Percentiles rank a stretch among this genome's conserved stretches.
Evolutionary conservation across 2,888 invertebrate species (phyloP).

Genomic region (Iphiclides podalirius): DNA sequence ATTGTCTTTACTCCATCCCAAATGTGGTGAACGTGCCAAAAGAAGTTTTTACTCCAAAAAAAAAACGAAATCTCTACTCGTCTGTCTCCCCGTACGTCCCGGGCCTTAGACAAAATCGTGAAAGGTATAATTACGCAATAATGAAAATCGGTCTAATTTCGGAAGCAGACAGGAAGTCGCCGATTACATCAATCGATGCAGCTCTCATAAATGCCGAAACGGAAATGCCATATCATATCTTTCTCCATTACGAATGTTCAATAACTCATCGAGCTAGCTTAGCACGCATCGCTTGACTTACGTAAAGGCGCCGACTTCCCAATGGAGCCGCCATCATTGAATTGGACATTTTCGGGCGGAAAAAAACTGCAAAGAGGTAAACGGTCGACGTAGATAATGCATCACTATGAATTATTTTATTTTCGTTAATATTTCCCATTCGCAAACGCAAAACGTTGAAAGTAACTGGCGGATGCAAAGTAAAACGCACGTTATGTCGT

Average conservation of each 20-base stretch:
- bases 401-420: conserved; percentile 35
- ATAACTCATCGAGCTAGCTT: conserved; percentile 47
- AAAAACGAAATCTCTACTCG: too few species aligned
- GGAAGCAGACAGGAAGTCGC: conserved; percentile 48
- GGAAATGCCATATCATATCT: conserved; percentile 72
- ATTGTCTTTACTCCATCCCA: too few species aligned
- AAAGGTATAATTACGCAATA: too few species aligned
- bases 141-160: too few species aligned
- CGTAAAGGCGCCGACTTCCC: conserved; percentile 54
- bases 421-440: conserved; percentile 22
- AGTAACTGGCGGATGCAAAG: conserved; percentile 4
- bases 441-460: conserved; percentile 13
- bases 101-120: too few species aligned
- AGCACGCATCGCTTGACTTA: conserved; percentile 60
- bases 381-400: conserved; percentile 38
- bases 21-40: too few species aligned
- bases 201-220: conserved; percentile 47
- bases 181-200: conserved; percentile 49
- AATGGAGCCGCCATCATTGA: conserved; percentile 37
- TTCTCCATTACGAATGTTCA: conserved; percentile 45
- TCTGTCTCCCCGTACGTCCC: too few species aligned
- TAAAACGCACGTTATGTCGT: conserved; percentile 1
- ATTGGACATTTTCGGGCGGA: conserved; percentile 31
- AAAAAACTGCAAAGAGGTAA: conserved; percentile 39
- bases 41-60: too few species aligned